A percentile compares a stretch with the other conserved stretches of the same genome.
Evolutionary conservation across 2,113 vertebrate genomes (phyloP).

Genomic region (Ovis aries): ARS-UI_Ramb_v3.0 NC_056064.1:44615501-44616000

Average conservation of each 20-base stretch:
- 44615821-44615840: neutral
- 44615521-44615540: neutral
- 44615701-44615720: neutral
- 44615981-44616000: conserved; percentile 61
- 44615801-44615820: neutral
- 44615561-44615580: conserved; percentile 87
- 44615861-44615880: neutral
- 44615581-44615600: conserved; percentile 92
- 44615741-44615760: neutral
- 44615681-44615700: neutral
- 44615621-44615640: conserved; percentile 89
- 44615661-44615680: neutral
- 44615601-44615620: conserved; percentile 97
- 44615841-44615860: neutral
- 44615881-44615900: neutral
- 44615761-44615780: neutral
- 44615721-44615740: too few species aligned
- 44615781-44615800: neutral
- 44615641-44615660: neutral
- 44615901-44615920: neutral
- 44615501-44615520: neutral
- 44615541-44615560: conserved; percentile 39
- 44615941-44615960: neutral
- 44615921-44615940: neutral
- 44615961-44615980: neutral